Evolutionary conservation across 2,888 invertebrate genomes (phyloP), one percentile per base, ranked within the genome.

Genomic region (Sinhomidia bicolor): DNA sequence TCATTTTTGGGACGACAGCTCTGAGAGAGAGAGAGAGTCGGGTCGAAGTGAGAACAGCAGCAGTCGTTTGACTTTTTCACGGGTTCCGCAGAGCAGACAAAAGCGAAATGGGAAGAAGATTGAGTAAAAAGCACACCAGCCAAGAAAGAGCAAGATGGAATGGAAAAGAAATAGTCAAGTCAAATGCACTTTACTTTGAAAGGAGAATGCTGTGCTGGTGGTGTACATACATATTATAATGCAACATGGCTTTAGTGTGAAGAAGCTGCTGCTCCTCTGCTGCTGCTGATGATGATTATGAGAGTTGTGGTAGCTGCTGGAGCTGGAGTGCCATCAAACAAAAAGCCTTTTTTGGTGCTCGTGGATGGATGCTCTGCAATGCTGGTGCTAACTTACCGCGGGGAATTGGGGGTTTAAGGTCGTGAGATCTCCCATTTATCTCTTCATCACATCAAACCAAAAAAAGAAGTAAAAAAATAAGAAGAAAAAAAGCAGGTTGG

Each of bases 381-480:
- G 7, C 71, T 82, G 57, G 82, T 88, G 88, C 82, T 88, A 83
- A 88, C 87, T 87, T 87, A 87, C 88, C 88, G 83, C 88, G 74
- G 88, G 88, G 88, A 88, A 88, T 88, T 83, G 88, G 88, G 82
- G 88, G 83, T 88, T 88, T 88, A 88, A 88, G 88, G 88, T 88
- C 88, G 88, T 88, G 88, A 82, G 88, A 88, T 88, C 88, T 88
- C 78, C 82, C 88, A 88, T 88, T 88, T 88, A 88, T 88, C 88
- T 88, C 83, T 88, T 88, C 88, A 88, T 78, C 88, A 78, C 88
- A 88, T 88, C 88, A 88, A 88, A 23, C 68, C 5, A 74, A 83
- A 47, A 86, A 76, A 82, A 44, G 41, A 74, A 47, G 62, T 20
- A 60, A 41, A 79, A 78, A 85, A 44, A n/a, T 23, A 68, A 54